phyloP scores from a whole-genome alignment of 92 coral and sea anemone genomes.

The Parazoanthus darwini region DNA sequence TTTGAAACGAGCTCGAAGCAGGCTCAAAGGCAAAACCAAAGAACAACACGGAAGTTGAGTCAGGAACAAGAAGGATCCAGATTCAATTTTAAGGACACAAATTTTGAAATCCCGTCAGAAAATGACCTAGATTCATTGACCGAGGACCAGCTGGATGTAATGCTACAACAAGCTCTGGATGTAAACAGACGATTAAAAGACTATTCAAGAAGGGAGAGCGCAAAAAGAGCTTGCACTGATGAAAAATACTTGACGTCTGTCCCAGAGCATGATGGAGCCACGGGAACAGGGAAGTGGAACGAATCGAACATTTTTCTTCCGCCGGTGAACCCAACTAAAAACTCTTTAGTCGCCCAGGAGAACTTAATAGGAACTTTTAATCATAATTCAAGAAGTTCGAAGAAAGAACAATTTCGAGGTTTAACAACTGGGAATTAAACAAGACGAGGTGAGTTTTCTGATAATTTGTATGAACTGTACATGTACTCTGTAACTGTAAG shows the following conservation, averaged over 20 bases:
- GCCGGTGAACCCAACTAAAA: background rate
- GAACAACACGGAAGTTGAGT: background rate
- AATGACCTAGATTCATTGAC: slow-evolving; percentile 69
- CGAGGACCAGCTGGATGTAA: slow-evolving; percentile 82
- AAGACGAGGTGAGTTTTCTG: background rate
- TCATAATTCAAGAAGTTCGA: slow-evolving; percentile 4
- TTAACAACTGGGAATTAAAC: slow-evolving; percentile 16
- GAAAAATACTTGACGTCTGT: background rate
- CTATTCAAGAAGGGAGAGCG: background rate
- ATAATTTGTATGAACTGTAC: too few species aligned
- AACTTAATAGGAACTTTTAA: slow-evolving; percentile 5
- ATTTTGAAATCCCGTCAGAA: slow-evolving; percentile 6
- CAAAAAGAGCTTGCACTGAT: background rate
- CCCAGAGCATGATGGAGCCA: background rate
- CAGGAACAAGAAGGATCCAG: background rate
- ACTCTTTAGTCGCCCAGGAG: slow-evolving; percentile 27
- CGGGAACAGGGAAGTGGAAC: background rate
- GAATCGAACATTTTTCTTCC: slow-evolving; percentile 18
- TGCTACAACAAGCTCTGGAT: slow-evolving; percentile 68
- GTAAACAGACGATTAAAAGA: slow-evolving; percentile 69
- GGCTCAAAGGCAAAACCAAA: background rate
- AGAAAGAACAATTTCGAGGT: slow-evolving; percentile 19
- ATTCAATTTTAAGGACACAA: background rate
- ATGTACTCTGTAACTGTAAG: too few species aligned
- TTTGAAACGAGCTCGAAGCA: background rate